Evolutionary conservation across 1,140 invertebrate genomes (phyloP), one percentile per base, ranked within the genome.

Genomic region (Apis dorsata): DNA sequence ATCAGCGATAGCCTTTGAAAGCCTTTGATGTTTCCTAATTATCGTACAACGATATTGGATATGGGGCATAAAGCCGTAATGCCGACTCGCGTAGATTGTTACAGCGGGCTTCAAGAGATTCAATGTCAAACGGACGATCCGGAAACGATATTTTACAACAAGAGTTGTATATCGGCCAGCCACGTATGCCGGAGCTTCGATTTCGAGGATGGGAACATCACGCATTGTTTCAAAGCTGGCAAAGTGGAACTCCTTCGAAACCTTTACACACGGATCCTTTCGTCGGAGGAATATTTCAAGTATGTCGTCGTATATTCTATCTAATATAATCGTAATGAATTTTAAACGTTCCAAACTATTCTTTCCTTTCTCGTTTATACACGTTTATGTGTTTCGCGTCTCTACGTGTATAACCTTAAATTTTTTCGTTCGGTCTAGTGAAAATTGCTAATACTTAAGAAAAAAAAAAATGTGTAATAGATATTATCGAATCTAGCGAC

Each of bases 241-340:
- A 34, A 57, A 28, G 70, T 21, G 11, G 71, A 28, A 1, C 90
- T 90, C 0, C 93, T 95, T 87, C 94, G 93, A 44, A 88, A 89
- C 0, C 91, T 94, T 13, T 90, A 94, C 17, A 93, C 88, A 0
- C 92, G 95, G 8, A 81, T 89, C 7, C 82, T 95, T 17, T 95
- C 95, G 17, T 93, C 95, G 9, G 95, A 95, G 85, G 95, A 95
- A 89, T 96, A 95, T 90, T 96, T 94, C 86, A 95, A 94, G 95
- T 95, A 90, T 93, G 94, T 57, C n/a, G 2, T 2, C 7, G 2
- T 3, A n/a, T 63, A 62, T 51, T 13, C 17, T 17, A 34, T 34
- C 34, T 44, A 12, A 13, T 53, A 44, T 7, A 44, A 44, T 44
- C 34, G 34, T 44, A 44, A 44, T 44, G 34, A 44, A 44, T 44